These are phyloP conservation scores for Spodoptera frugiperda DNA, from an alignment of 1,140 invertebrate genomes.

Conservation along the genomic window DNA sequence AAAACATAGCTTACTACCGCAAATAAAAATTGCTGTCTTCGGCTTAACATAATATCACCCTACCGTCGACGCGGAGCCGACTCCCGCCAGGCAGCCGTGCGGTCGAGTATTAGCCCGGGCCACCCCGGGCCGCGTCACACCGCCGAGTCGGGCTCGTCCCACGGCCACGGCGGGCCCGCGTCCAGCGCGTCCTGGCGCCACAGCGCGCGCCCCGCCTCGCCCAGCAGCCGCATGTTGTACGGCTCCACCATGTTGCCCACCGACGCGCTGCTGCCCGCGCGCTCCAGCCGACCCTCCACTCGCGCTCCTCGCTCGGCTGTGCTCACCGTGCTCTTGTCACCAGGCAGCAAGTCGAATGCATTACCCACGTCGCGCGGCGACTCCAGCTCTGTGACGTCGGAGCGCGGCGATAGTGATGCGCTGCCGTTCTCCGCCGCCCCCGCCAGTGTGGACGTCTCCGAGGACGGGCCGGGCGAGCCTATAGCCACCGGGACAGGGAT, in stretches of 20 bases:
- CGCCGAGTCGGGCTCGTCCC: conserved; percentile 81
- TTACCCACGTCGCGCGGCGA: conserved; percentile 65
- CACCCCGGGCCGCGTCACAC: conserved; percentile 63
- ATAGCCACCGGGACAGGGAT: conserved; percentile 32
- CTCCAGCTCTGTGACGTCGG: conserved; percentile 71
- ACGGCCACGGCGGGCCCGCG: conserved; percentile 78
- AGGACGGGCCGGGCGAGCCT: conserved; percentile 39
- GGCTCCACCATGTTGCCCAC: conserved; percentile 77
- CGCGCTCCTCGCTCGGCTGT: conserved; percentile 56
- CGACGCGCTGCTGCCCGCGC: conserved; percentile 63
- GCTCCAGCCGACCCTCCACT: conserved; percentile 47
- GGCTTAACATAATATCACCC: conserved; percentile 13
- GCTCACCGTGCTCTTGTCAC: conserved; percentile 63
- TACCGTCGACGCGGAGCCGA: conserved; percentile 1
- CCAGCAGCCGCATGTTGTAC: conserved; percentile 78
- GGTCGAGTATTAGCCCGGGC: not conserved
- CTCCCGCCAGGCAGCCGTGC: not conserved
- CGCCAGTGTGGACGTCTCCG: conserved; percentile 34
- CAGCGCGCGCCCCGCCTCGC: conserved; percentile 69
- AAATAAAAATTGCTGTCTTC: conserved; percentile 10
- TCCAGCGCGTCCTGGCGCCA: conserved; percentile 84
- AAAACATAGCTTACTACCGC: conserved; percentile 27
- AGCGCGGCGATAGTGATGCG: conserved; percentile 69
- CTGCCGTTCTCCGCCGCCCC: conserved; percentile 53
- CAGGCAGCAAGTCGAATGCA: conserved; percentile 73